Base-by-base conservation (phyloP, 2,113 vertebrate species). In the Stercorarius parasiticus region DNA sequence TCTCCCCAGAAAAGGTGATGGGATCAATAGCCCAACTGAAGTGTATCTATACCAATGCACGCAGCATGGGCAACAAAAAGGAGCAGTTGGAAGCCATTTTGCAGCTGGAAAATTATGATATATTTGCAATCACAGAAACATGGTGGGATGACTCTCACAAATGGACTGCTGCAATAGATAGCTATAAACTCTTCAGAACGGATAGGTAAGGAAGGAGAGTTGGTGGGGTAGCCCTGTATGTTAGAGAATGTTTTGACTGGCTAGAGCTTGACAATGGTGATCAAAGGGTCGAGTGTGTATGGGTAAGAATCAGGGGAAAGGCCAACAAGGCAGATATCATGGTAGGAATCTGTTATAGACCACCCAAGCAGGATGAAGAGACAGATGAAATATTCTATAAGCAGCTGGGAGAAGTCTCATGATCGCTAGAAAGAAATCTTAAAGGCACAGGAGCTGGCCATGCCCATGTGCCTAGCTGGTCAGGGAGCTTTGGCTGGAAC, bases 1-100 rank as follows among this genome's bases (percentile, higher is more conserved):
- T 52, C 26, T 66, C 13, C 34, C 11, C 6, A 3, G 25, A 42
- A 56, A 58, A 15, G 7, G 8, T 9, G 16, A 14, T 1, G 0
- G n/a, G 25, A 61, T 40, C 67, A 23, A 25, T n/a, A 66, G 22
- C 9, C 27, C 20, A 53, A 18, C 45, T 71, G 30, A 61, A 36
- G 36, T 32, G 7, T 34, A 36, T 30, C 20, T 16, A 26, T 19
- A 26, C 17, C 29, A 59, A 21, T 49, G 55, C 18, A 65, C 0
- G 0, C 34, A 56, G 27, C 17, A 38, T 26, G 14, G 17, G 10
- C 40, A 74, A 66, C 17, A 76, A 62, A 72, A 11, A 52, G 27
- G 29, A 82, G 15, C 10, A 67, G 10, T 0, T 58, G 15, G 36
- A 77, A 67, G 36, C 25, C 25, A 42, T 36, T 67, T 36, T 30